Evolutionary conservation across 2,113 vertebrate genomes (phyloP).

Genomic region (Coptodon rendalli): DNA sequence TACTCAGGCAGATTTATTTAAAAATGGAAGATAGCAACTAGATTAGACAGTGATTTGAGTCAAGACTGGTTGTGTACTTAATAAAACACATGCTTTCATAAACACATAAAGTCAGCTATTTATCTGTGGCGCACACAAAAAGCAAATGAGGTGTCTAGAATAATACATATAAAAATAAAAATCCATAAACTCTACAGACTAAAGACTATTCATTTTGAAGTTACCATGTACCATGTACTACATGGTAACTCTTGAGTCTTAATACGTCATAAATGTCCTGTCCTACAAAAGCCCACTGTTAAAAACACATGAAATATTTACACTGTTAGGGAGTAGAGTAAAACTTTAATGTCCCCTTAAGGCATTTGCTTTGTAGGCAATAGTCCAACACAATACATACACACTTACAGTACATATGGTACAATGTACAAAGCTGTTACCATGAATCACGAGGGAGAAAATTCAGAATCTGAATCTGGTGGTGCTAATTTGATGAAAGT

Average conservation of each 20-base stretch:
- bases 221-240: not conserved
- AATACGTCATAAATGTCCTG: not conserved
- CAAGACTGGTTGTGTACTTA: not conserved
- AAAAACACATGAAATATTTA: not conserved
- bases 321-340: not conserved
- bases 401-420: not conserved
- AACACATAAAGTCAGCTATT: not conserved
- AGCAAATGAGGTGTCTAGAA: not conserved
- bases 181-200: not conserved
- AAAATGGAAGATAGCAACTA: not conserved
- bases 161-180: not conserved
- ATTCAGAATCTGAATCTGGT: not conserved
- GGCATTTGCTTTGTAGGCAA: not conserved
- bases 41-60: not conserved
- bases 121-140: not conserved
- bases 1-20: not conserved
- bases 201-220: not conserved
- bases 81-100: not conserved
- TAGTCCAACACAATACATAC: not conserved
- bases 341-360: not conserved
- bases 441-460: not conserved
- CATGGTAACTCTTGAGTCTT: not conserved
- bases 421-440: not conserved
- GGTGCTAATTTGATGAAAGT: not conserved
- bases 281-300: not conserved